phyloP scores from a whole-genome alignment of 2,113 vertebrate genomes.

The Aptenodytes forsteri region DNA sequence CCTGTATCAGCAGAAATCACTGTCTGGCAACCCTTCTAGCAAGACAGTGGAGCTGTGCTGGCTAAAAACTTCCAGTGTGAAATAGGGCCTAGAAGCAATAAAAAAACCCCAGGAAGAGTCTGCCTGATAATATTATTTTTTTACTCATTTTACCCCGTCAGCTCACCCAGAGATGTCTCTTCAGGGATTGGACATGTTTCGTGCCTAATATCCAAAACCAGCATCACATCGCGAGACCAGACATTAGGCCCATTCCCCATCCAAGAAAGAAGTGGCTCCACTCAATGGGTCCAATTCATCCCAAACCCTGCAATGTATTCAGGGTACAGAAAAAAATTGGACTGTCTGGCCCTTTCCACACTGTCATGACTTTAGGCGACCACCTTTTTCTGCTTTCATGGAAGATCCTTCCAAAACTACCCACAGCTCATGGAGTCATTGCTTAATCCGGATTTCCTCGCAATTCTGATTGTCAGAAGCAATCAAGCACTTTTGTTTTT shows the following conservation, averaged over 20 bases:
- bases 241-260: background rate
- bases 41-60: background rate
- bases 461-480: background rate
- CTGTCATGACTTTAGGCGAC: background rate
- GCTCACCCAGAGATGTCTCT: background rate
- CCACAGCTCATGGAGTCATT: background rate
- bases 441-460: background rate
- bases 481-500: background rate
- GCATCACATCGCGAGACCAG: background rate
- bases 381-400: background rate
- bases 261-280: background rate
- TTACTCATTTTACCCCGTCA: background rate
- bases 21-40: background rate
- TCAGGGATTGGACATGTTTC: background rate
- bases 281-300: background rate
- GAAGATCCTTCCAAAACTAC: background rate
- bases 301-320: background rate
- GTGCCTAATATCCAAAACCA: background rate
- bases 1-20: background rate
- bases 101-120: background rate
- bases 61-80: background rate
- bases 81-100: background rate
- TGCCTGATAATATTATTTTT: background rate
- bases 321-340: background rate
- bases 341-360: background rate